Evolutionary conservation across 2,888 invertebrate species (phyloP), one percentile per base, ranked within the genome.

Genomic region (Drosophila quinaria): DNA sequence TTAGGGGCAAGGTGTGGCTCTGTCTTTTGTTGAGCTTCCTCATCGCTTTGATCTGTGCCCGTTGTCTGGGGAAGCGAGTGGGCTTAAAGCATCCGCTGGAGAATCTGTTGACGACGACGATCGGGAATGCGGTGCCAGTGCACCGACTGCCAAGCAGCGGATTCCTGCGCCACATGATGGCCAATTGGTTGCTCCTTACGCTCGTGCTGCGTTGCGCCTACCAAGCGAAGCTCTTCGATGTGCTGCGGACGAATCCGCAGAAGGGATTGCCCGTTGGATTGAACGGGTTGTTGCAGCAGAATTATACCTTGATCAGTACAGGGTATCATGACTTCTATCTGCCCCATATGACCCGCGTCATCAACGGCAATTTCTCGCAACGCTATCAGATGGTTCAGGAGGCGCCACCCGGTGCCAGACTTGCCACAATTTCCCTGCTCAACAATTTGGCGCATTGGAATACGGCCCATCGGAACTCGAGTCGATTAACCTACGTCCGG

Each of bases 141-240:
- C 42, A 31, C 1, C 17, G 73, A 0, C 2, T 87, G 15, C 90
- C 91, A 0, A 62, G 60, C 3, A 52, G 70, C 2, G 81, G 75
- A 3, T 84, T 90, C 15, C 71, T 90, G 2, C 89, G 92, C 0
- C 87, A 85, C 15, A 51, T 91, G 9, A 35, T 92, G 3, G 69
- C 81, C 50, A 50, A 78, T 9, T 91, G 91, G 92, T 46, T 92
- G 9, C 35, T 91, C 1, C 62, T 80, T 2, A 82, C 89, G 0
- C 55, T 92, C 3, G 79, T 92, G 10, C 47, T 92, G 33, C 90
- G 92, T 2, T 88, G 85, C 41, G 90, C 91, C 31, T 92, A 92
- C 54, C 92, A 92, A 70, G 91, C 90, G 1, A 90, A 91, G n/a
- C 44, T 91, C 31, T 91, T 89, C 47, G 89, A 91, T 22, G 80